Evolutionary conservation across 2,888 invertebrate species (phyloP), one percentile per base, ranked within the genome.

Genomic region (Pachycephus smyrnensis): DNA sequence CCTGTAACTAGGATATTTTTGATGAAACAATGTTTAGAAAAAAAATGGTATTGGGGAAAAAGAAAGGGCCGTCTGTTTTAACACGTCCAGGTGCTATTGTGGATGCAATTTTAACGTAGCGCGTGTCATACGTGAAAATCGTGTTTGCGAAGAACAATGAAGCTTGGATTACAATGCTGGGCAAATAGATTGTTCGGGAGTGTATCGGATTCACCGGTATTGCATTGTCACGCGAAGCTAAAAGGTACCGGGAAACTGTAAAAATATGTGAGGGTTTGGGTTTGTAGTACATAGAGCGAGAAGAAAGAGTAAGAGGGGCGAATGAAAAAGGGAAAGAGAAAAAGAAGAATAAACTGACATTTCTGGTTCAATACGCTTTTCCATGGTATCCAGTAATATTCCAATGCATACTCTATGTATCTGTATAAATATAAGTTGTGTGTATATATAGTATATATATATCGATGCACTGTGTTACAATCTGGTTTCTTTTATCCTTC

Each of bases 81-180:
- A 23, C 9, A 55, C 55, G 23, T 6, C 1, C 2, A 6, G 23
- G 0, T 55, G 23, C 6, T 55, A 23, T 55, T 55, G 55, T 55
- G 9, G 9, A 55, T 55, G 55, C 55, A 23, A 55, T 55, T 55
- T 55, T 23, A 55, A 55, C 55, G 9, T 9, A 23, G 23, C 68
- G 69, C 73, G 71, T 76, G 82, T 81, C 80, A 79, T 82, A 80
- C 80, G 80, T 82, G 81, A 82, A 86, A 86, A 86, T 83, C 80
- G 84, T 86, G 84, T 88, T 87, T 86, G 83, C 83, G 80, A 86
- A 84, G 87, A 88, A 90, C 89, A 89, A 89, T 90, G 87, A 86
- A 85, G 81, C 82, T 83, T 81, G 88, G 88, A 87, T 89, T 89
- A 89, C 89, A 89, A 89, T 89, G 86, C 84, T 84, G 83, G 84